Evolutionary conservation across 2,113 vertebrate species (phyloP).

Genomic region (Nycticebus coucang): DNA sequence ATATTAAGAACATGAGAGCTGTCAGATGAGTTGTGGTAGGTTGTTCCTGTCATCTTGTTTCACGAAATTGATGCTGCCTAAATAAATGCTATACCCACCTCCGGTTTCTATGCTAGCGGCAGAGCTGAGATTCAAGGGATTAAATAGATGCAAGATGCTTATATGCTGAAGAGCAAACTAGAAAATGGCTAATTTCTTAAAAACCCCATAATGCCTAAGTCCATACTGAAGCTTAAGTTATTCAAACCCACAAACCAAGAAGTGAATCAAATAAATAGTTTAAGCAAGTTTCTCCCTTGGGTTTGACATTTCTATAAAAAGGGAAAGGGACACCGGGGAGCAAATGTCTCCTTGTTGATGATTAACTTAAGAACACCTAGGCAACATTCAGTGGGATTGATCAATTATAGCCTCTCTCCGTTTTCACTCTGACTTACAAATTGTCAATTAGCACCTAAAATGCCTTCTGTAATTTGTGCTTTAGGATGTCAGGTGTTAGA

Average conservation of each 20-base stretch:
- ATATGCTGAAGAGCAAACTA: constrained; percentile 18
- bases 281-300: background rate
- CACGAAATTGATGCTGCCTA: background rate
- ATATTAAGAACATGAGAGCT: background rate
- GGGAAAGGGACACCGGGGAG: background rate
- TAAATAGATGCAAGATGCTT: background rate
- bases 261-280: constrained; percentile 41
- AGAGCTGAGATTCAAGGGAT: background rate
- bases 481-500: constrained; percentile 12
- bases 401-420: background rate
- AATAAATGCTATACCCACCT: background rate
- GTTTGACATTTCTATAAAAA: constrained; percentile 1
- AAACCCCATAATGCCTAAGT: background rate
- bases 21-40: background rate
- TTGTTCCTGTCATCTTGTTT: background rate
- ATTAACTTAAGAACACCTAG: background rate
- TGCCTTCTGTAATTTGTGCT: background rate
- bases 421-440: background rate
- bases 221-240: constrained; percentile 8
- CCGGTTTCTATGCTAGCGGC: background rate
- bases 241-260: background rate
- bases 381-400: background rate
- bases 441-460: background rate
- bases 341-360: background rate
- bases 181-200: constrained; percentile 46